Percentiles rank a stretch among this genome's conserved stretches.
Evolutionary conservation across 2,888 invertebrate species (phyloP).

Genomic region (Trichopria drosophilae): DNA sequence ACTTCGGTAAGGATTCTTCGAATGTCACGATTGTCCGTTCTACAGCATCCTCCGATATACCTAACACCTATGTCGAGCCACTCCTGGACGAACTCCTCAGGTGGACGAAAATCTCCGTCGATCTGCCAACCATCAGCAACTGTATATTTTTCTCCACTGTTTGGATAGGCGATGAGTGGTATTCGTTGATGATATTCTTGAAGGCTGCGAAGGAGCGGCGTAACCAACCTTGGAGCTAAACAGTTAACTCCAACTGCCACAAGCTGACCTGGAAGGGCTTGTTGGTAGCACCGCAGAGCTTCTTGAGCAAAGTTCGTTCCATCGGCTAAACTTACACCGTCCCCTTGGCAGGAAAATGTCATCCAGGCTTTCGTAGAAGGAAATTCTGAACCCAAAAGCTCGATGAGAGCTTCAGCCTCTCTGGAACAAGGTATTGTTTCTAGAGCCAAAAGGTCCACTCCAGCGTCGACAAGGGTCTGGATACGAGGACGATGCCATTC

Average conservation of each 20-base stretch:
- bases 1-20: conserved; percentile 71
- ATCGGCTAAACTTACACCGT: conserved; percentile 69
- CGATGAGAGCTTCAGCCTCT: conserved; percentile 83
- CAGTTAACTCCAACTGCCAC: conserved; percentile 91
- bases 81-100: conserved; percentile 73
- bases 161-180: conserved; percentile 88
- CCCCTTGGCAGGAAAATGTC: conserved; percentile 77
- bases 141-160: conserved; percentile 84
- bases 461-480: conserved; percentile 75
- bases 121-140: conserved; percentile 64
- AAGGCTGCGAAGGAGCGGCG: conserved; percentile 65
- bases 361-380: conserved; percentile 76
- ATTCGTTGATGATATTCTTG: conserved; percentile 61
- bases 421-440: conserved; percentile 88
- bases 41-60: conserved; percentile 91
- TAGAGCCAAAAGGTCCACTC: conserved; percentile 82
- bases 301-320: conserved; percentile 80
- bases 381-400: conserved; percentile 63
- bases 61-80: conserved; percentile 83
- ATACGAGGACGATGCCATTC: conserved; percentile 87
- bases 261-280: conserved; percentile 68
- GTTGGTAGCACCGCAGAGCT: conserved; percentile 67
- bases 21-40: conserved; percentile 82
- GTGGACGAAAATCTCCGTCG: conserved; percentile 68
- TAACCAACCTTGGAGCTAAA: conserved; percentile 69